These are phyloP conservation scores for Platalea minor DNA, from an alignment of 2,797 vertebrate genomes.

Conservation along the genomic window DNA sequence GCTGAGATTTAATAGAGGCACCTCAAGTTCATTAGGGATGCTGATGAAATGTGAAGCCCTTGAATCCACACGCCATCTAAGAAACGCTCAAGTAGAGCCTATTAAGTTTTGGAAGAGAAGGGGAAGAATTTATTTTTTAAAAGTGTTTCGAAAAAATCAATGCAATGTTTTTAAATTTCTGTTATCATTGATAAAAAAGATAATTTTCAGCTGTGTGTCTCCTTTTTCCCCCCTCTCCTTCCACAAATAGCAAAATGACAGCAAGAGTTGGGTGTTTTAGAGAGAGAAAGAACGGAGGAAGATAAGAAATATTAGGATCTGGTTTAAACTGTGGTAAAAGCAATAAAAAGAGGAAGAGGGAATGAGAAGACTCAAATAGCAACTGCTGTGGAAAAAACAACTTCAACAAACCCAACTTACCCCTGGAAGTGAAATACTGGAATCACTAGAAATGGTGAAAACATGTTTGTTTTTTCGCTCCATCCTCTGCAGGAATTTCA, in stretches of 20 bases:
- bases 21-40: conserved; percentile 47
- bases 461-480: background rate
- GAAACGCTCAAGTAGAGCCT: background rate
- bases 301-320: background rate
- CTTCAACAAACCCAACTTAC: background rate
- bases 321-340: background rate
- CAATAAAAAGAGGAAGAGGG: background rate
- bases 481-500: background rate
- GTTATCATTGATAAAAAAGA: background rate
- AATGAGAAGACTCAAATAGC: background rate
- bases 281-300: background rate
- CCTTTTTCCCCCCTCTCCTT: no score
- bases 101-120: background rate
- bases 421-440: background rate
- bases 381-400: background rate
- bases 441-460: background rate
- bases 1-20: conserved; percentile 68
- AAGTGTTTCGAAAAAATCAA: background rate
- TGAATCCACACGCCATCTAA: conserved; percentile 2
- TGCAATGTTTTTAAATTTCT: background rate
- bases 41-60: conserved; percentile 35
- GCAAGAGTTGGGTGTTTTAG: background rate
- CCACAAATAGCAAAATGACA: background rate
- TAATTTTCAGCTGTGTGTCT: background rate
- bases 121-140: background rate